Percentiles rank a stretch among this genome's conserved stretches.
Evolutionary conservation across 2,888 invertebrate genomes (phyloP).

Genomic region (Spisula subtruncata): DNA sequence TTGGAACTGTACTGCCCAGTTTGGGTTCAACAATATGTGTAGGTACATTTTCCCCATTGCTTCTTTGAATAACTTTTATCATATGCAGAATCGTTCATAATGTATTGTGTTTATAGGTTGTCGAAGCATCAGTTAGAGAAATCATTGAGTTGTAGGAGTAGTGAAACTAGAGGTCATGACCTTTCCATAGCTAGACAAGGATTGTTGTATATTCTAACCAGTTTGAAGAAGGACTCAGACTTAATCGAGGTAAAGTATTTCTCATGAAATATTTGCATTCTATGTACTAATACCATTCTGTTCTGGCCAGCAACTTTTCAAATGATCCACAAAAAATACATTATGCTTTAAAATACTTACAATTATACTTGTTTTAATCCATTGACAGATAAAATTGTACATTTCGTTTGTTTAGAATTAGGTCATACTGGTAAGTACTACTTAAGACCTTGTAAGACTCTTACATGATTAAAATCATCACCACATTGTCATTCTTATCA

Average conservation of each 20-base stretch:
- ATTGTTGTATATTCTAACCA: constrained; percentile 66
- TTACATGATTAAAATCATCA: too few relatives aligned
- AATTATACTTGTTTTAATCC: background rate
- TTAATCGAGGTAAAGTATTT: constrained; percentile 67
- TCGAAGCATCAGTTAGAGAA: constrained; percentile 74
- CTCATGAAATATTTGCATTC: background rate
- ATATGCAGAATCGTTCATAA: too few relatives aligned
- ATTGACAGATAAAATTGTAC: too few relatives aligned
- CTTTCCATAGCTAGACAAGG: constrained; percentile 72
- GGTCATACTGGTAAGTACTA: too few relatives aligned
- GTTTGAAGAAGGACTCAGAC: constrained; percentile 69
- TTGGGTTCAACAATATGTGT: background rate
- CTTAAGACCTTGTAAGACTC: too few relatives aligned
- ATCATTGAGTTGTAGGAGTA: constrained; percentile 56
- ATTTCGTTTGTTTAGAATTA: background rate
- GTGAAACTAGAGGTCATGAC: constrained; percentile 64
- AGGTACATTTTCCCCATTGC: background rate
- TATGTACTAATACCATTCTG: background rate
- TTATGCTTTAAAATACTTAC: background rate
- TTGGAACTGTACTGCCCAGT: too few relatives aligned
- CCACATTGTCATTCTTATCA: too few relatives aligned
- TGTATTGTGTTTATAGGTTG: constrained; percentile 59
- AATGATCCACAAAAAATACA: too few relatives aligned
- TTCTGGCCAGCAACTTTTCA: background rate
- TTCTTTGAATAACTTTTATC: too few relatives aligned